Evolutionary conservation across 1,140 invertebrate genomes (phyloP), one percentile per base, ranked within the genome.

Genomic region (Apis florea): DNA sequence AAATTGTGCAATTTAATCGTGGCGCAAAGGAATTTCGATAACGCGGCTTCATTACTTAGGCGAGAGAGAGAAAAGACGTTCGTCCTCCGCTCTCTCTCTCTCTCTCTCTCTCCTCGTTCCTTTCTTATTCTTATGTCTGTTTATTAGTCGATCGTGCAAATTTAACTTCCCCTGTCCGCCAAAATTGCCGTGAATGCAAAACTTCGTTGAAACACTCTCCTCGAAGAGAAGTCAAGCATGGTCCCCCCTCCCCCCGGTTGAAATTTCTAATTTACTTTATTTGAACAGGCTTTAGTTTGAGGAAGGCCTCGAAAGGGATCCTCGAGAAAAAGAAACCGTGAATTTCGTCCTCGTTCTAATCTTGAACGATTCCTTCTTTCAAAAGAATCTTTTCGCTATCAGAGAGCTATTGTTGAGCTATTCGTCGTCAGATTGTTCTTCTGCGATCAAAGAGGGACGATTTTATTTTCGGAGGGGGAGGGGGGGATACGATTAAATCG

Each of bases 1-100:
- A 72, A 79, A 79, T 70, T 54, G 69, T 53, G 58, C 68, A 72
- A 72, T 54, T 79, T 79, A 79, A 79, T 79, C 77, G 59, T 13
- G 59, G 19, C 58, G 10, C 54, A 17, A 47, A 53, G 77, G 77
- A 79, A 79, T 79, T 72, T 59, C 24, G 70, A 79, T 79, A 72
- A 69, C 75, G 40, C 66, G 40, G 53, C 53, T 26, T 49, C 53
- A n/a, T 69, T 78, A 72, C 63, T 47, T 24, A 8, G 5, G 26
- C 49, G 58, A 64, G 54, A n/a, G 77, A 79, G 54, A 63, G 17
- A 26, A 24, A 54, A 71, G 53, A 17, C 51, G 47, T 61, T 79
- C 19, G 19, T 6, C 68, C 31, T 10, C 12, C n/a, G 54, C n/a
- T 51, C 63, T 31, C 2, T 51, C 63, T n/a, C n/a, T n/a, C n/a